Base-by-base conservation (phyloP, 2,888 invertebrate genomes). In the Seladonia tumulorum region DNA sequence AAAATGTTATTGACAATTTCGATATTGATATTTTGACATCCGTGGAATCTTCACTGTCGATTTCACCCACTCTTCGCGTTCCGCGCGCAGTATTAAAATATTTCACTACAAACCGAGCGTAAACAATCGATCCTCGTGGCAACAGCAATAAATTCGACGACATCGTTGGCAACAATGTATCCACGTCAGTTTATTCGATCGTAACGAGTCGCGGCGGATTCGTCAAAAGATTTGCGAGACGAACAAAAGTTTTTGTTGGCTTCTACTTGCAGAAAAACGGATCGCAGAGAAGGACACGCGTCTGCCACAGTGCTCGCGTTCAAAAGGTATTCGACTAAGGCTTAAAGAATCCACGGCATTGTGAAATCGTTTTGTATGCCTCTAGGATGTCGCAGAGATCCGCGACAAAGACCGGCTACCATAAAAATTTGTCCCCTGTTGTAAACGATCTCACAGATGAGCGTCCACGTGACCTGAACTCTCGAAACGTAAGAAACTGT, bases 321-420 rank as follows among this genome's bases (percentile, higher is more conserved):
- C 86, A 82, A 77, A 88, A 85, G 83, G 83, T 79, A 81, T 90
- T 89, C 71, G 77, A 80, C 42, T 68, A 66, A 84, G 82, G 82
- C 83, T 86, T 84, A 80, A 81, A 53, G 70, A 82, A 88, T 76
- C 82, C 87, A 47, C 57, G 66, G 80, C 39, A 60, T 79, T 35
- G 80, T 70, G 29, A 81, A 89, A 70, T 81, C 83, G 82, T 83
- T 88, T 83, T 79, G 78, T 47, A 57, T 57, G 73, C 45, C n/a
- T 60, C 29, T 60, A 16, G 42, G 35, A 63, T 45, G 60, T 25
- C 71, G 47, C 72, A 82, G 75, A 49, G 60, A 75, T 57, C 74
- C 80, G 25, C 60, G 74, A 82, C 80, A 80, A 84, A 81, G 77
- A 74, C 79, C 39, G 60, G 16, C 68, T 53, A 72, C 29, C 74